These are phyloP conservation scores for Cheilosia vulpina DNA, from an alignment of 2,888 invertebrate genomes.

Conservation along the genomic window DNA sequence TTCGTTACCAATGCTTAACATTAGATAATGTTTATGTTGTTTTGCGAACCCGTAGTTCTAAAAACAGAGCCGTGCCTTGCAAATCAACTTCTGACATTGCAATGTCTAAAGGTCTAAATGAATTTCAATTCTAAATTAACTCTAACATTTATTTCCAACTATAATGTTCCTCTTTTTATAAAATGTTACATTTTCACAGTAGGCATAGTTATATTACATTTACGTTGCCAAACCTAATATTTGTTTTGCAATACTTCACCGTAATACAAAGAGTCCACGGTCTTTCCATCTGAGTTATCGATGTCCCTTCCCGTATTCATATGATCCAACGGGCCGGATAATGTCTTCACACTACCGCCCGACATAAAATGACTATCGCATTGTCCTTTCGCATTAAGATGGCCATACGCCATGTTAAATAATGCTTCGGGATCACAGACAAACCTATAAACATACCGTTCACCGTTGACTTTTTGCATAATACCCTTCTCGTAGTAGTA, in stretches of 20 bases:
- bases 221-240: constrained; percentile 46
- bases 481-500: constrained; percentile 99
- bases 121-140: constrained; percentile 38
- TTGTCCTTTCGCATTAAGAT: constrained; percentile 76
- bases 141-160: constrained; percentile 73
- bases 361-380: constrained; percentile 76
- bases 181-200: constrained; percentile 60
- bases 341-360: constrained; percentile 51
- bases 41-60: too few relatives aligned
- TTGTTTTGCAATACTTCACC: constrained; percentile 64
- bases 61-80: too few relatives aligned
- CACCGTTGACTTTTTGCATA: constrained; percentile 98
- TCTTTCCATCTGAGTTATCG: constrained; percentile 56
- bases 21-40: too few relatives aligned
- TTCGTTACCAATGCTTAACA: too few relatives aligned
- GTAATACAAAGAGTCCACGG: constrained; percentile 55
- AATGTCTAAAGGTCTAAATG: neutral
- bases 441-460: constrained; percentile 98
- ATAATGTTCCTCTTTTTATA: constrained; percentile 42
- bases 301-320: constrained; percentile 57
- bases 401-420: constrained; percentile 91
- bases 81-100: too few relatives aligned
- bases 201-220: neutral
- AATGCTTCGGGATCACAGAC: constrained; percentile 97
- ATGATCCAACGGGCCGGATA: constrained; percentile 53